Conservation (phyloP, 2,113 vertebrate genomes). For the Syrrhaptes paradoxus region DNA sequence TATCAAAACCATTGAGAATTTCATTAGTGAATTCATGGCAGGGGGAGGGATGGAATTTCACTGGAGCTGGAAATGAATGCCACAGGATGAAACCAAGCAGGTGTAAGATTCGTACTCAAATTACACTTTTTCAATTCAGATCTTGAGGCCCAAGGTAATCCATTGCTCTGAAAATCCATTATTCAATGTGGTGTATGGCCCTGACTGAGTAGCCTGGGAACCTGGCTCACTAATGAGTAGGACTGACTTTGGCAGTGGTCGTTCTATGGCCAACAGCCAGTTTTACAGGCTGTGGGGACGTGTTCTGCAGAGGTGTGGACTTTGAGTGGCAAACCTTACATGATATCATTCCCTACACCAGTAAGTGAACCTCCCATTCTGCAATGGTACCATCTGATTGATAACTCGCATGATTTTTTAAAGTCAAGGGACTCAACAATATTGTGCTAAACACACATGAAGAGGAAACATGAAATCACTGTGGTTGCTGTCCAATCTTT, state of each 20-base stretch:
- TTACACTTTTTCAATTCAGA: background rate
- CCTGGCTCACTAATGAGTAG: background rate
- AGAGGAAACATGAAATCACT: slow-evolving; percentile 4
- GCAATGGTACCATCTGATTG: background rate
- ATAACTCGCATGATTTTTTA: background rate
- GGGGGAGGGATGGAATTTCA: slow-evolving; percentile 46
- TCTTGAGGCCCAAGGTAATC: background rate
- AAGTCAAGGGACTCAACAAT: background rate
- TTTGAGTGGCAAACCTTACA: background rate
- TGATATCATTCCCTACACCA: accelerated
- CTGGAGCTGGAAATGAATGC: background rate
- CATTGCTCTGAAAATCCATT: background rate
- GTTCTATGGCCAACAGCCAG: background rate
- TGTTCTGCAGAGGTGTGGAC: background rate
- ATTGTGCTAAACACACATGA: slow-evolving; percentile 5
- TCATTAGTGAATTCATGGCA: slow-evolving; percentile 47
- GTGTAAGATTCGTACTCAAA: background rate
- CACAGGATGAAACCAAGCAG: background rate
- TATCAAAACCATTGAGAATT: slow-evolving; percentile 61
- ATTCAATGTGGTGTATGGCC: background rate
- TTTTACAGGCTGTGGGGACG: background rate
- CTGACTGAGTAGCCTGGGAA: background rate
- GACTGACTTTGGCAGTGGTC: background rate
- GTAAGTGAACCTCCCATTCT: background rate
- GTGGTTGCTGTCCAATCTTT: slow-evolving; percentile 16